Evolutionary conservation across 53 echinoderm and acorn worm species (phyloP).

Genomic region (Zoroaster sp.): DNA sequence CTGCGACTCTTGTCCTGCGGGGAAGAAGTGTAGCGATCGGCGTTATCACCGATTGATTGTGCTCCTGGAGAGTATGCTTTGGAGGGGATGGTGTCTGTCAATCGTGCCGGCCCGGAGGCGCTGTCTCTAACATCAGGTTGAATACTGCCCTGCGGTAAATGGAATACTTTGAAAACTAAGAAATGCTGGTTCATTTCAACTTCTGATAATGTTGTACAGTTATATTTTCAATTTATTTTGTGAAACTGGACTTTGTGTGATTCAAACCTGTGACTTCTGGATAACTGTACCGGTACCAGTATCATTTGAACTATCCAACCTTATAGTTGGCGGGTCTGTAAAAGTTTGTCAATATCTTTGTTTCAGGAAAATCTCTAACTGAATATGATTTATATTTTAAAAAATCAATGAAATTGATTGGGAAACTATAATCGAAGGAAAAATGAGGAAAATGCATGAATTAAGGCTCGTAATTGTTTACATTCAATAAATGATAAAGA

Average conservation of each 20-base stretch:
- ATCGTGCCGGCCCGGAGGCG: slow-evolving; percentile 72
- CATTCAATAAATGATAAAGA: too few relatives aligned
- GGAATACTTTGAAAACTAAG: too few relatives aligned
- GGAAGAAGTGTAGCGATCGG: slow-evolving; percentile 80
- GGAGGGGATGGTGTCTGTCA: slow-evolving; percentile 71
- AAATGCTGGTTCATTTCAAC: too few relatives aligned
- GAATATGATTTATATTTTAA: neutral
- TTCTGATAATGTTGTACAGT: too few relatives aligned
- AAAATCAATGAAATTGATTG: neutral
- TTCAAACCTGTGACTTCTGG: too few relatives aligned
- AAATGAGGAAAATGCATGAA: too few relatives aligned
- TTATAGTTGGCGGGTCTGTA: too few relatives aligned
- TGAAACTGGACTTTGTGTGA: neutral
- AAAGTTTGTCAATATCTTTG: neutral
- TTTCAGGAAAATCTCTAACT: neutral
- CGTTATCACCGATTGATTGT: too few relatives aligned
- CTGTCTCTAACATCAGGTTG: slow-evolving; percentile 73
- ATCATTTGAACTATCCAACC: too few relatives aligned
- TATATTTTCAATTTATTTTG: too few relatives aligned
- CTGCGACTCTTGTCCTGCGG: slow-evolving; percentile 89
- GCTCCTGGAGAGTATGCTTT: slow-evolving; percentile 89
- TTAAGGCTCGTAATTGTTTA: too few relatives aligned
- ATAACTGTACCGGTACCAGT: too few relatives aligned
- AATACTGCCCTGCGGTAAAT: slow-evolving; percentile 83
- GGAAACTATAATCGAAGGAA: neutral